Base-by-base conservation (phyloP, 2,888 invertebrate genomes). In the Parochlus steinenii region DNA sequence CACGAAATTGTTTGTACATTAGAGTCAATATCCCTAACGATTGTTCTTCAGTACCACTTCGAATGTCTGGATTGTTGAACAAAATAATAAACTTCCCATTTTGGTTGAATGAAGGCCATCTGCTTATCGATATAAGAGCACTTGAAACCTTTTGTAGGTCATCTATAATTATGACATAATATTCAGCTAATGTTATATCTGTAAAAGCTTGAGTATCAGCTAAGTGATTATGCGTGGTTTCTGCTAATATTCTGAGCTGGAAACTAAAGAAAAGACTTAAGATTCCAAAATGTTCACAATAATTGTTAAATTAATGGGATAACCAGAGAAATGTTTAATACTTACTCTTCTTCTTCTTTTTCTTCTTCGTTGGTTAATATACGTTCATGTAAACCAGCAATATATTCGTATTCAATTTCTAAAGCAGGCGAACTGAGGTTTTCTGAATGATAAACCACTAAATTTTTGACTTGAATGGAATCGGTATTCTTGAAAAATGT, bases 381-480 rank as follows among this genome's bases (percentile, higher is more conserved):
- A 10, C 28, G 53, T n/a, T 31, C 48, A 37, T 59, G 53, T 24
- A 56, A 46, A 3, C 45, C 44, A 27, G 47, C 46, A 14, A 53
- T 40, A 36, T 48, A 58, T 0, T 47, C 46, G 11, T 50, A 43
- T 38, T 55, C 53, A 20, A 61, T 61, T 27, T 54, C 52, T 0
- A 49, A 51, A 1, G 58, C 56, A 1, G 58, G 56, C 23, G 48
- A 43, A 3, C 54, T 45, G 48, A 61, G 50, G 22, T 57, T 54
- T 5, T 39, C 42, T 10, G 48, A 44, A 32, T 51, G 48, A 3
- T 49, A 46, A 19, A 53, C 38, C 33, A 53, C 48, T 28, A 57
- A 37, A 27, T 53, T 56, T 39, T 33, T 19, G 4, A 32, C 32
- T 12, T 41, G 33, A 10, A 32, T 24, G 14, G 38, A 23, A 6